A percentile compares a stretch with the other conserved stretches of the same genome.
phyloP scores from a whole-genome alignment of 2,113 vertebrate species.

The Mustelus asterias region DNA sequence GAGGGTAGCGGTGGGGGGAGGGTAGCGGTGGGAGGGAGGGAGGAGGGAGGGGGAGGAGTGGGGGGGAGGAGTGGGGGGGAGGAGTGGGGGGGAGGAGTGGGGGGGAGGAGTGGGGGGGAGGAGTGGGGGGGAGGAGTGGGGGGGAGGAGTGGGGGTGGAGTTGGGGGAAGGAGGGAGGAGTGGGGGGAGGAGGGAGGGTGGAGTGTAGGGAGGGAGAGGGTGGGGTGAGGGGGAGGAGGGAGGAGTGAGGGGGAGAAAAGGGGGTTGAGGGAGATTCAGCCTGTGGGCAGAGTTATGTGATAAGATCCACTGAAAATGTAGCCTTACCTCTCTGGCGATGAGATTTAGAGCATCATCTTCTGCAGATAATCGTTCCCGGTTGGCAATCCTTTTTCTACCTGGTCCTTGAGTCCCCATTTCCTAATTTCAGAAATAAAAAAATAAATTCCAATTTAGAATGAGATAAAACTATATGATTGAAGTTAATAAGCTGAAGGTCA shows the following conservation, averaged over 20 bases:
- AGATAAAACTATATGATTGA: not conserved
- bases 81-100: too few relatives aligned
- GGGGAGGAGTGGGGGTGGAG: too few relatives aligned
- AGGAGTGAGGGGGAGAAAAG: not conserved
- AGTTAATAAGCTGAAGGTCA: not conserved
- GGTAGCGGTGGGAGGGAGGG: too few relatives aligned
- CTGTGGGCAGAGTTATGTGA: not conserved
- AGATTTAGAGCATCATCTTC: constrained; percentile 85
- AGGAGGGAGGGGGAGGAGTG: too few relatives aligned
- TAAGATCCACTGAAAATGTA: not conserved
- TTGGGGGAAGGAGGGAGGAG: too few relatives aligned
- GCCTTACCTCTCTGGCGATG: constrained; percentile 81
- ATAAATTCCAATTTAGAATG: too few relatives aligned
- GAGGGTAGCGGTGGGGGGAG: too few relatives aligned
- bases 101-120: too few relatives aligned
- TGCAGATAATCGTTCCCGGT: constrained; percentile 72
- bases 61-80: too few relatives aligned
- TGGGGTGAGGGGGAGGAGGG: not conserved
- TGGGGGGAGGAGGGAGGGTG: not conserved
- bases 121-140: too few relatives aligned
- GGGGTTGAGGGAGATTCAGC: too few relatives aligned
- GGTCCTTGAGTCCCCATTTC: constrained; percentile 81
- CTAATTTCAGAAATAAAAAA: not conserved
- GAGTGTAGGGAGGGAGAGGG: too few relatives aligned
- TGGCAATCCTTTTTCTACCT: constrained; percentile 76